Base-by-base conservation (phyloP, 2,797 vertebrate genomes). In the Iguana delicatissima region DNA sequence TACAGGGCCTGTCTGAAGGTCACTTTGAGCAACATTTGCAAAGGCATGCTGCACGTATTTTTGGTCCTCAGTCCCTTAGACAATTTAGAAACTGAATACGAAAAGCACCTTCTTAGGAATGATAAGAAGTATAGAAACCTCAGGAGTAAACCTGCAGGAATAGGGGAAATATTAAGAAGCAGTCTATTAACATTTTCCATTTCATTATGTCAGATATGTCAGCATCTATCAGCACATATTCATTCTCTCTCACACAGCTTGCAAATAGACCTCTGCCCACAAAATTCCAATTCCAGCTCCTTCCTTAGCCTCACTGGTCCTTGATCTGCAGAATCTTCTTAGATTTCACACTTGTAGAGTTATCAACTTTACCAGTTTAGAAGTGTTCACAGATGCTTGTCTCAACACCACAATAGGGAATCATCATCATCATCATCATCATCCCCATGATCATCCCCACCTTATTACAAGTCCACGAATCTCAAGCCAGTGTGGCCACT, bases 21-120 rank as follows among this genome's bases (percentile, higher is more conserved):
- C 93, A 94, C 90, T 92, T 91, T 91, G 80, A 82, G 29, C 86
- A 89, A 85, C 89, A 88, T 89, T 91, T 86, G 92, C 93, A 90
- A 92, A 91, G 82, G 87, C 4, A 29, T 6, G 85, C 91, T 76
- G 83, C 50, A 87, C 72, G 55, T 94, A 87, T 91, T 90, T 79
- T 95, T 92, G 92, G 80, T 83, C 90, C 91, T 93, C 85, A 74
- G 55, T 81, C 89, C 91, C 88, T 90, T 88, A 89, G 85, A 81
- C 93, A 93, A 95, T 91, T 93, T 87, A 92, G 91, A 92, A 90
- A 89, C 52, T 91, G 91, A 93, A 91, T 95, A 93, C 93, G 85
- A 93, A 95, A 94, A 92, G 87, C 55, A 88, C 87, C 85, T 88
- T 88, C 90, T 73, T 86, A 93, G 92, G 62, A 94, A 93, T 74